phyloP scores from a whole-genome alignment of 2,797 vertebrate genomes.

The Enoplosus armatus region DNA sequence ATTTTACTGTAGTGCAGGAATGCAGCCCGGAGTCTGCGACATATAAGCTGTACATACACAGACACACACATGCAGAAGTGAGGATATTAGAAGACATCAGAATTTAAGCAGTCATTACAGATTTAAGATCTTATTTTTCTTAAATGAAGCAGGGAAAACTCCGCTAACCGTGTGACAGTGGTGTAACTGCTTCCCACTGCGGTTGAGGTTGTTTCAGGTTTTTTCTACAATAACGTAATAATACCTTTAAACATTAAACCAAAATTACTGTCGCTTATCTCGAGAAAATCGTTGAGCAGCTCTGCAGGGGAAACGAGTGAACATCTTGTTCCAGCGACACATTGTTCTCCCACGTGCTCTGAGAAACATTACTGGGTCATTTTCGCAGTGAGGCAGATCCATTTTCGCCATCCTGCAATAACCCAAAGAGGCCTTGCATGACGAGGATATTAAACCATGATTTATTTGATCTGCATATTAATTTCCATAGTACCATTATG shows the following conservation, averaged over 20 bases:
- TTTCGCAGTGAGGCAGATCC: neutral
- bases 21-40: slow-evolving; percentile 28
- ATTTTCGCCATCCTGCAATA: slow-evolving; percentile 22
- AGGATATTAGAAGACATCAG: neutral
- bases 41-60: neutral
- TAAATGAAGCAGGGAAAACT: neutral
- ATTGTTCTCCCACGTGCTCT: neutral
- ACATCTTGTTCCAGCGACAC: slow-evolving; percentile 19
- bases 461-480: slow-evolving; percentile 56
- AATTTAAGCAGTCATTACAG: neutral
- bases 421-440: slow-evolving; percentile 28
- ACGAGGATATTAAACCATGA: slow-evolving; percentile 48
- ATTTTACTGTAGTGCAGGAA: slow-evolving; percentile 50
- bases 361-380: neutral
- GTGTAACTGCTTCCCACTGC: neutral
- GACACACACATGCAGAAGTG: neutral
- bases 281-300: neutral
- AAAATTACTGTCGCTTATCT: neutral
- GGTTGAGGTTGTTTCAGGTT: neutral
- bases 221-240: neutral
- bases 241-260: neutral
- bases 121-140: neutral
- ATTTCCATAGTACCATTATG: slow-evolving; percentile 25
- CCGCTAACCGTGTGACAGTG: neutral
- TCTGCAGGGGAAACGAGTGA: slow-evolving; percentile 14